Base-by-base conservation (phyloP, 2,888 invertebrate species). In the Agrotis exclamationis region DNA sequence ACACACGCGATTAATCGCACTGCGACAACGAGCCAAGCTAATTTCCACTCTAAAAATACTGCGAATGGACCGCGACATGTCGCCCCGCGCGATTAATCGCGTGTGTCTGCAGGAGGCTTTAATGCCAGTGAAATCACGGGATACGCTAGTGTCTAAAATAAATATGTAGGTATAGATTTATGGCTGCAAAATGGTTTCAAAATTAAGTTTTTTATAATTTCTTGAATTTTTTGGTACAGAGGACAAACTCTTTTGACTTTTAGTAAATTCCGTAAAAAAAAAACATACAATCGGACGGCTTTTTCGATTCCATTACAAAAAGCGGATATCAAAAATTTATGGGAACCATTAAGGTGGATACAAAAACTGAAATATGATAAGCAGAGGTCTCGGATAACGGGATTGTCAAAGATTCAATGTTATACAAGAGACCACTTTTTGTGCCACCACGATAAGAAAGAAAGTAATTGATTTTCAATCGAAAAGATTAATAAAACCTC, bases 281-380 rank as follows among this genome's bases (percentile, higher is more conserved):
- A 62, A 62, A 14, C 4, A 0, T 14, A 57, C 67, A 65, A 53
- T 72, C 73, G 79, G 77, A 71, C 59, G 50, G 58, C 51, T 83
- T 84, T 87, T 84, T 82, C 69, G 74, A 66, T 58, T 76, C 39
- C 60, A 58, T 53, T 70, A 71, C 87, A 90, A 91, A 91, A 90
- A 91, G 88, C 88, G 90, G 92, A 79, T 93, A 94, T 94, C 92
- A 93, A 92, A 92, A 93, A 94, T 95, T 93, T 95, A 95, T 94
- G 94, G 93, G 89, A 87, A 92, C 94, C 93, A 94, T 95, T 95
- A 95, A 91, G 91, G 87, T 82, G 86, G 85, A 87, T 87, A 92
- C 93, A 95, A 95, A 92, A 95, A 94, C 93, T 88, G 90, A 93
- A 93, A 78, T 82, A 84, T 84, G 82, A 75, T 77, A 84, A 88